phyloP scores from a whole-genome alignment of 2,888 invertebrate species.

The Iselma pallidipennis region DNA sequence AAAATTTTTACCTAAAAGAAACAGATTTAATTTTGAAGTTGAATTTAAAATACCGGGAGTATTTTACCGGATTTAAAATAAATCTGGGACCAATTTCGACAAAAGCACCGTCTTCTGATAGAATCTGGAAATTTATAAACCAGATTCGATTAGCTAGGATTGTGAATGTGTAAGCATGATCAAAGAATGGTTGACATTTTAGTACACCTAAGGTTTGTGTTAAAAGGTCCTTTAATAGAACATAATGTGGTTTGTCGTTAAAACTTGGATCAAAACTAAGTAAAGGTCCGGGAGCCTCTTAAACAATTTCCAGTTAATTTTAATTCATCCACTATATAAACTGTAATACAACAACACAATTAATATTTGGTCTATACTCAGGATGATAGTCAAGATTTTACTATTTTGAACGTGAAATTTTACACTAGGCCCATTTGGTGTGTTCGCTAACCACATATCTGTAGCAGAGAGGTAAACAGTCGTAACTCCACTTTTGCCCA shows the following conservation, averaged over 20 bases:
- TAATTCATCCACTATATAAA: slow-evolving; percentile 96
- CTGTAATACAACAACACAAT: slow-evolving; percentile 60
- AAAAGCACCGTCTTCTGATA: slow-evolving; percentile 93
- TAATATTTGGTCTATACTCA: slow-evolving; percentile 11
- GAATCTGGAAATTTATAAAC: slow-evolving; percentile 98
- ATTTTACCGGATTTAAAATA: slow-evolving; percentile 79
- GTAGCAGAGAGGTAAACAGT: too few species aligned
- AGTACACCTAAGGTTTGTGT: slow-evolving; percentile 92
- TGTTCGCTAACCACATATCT: slow-evolving; percentile 92
- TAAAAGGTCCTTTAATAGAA: slow-evolving; percentile 78
- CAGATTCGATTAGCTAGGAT: slow-evolving; percentile 92
- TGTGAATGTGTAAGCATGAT: slow-evolving; percentile 93
- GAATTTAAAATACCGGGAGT: slow-evolving; percentile 25
- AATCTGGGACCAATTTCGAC: slow-evolving; percentile 94
- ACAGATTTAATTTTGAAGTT: too few species aligned
- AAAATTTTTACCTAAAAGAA: slow-evolving; percentile 86
- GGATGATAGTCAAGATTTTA: slow-evolving; percentile 57
- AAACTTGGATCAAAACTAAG: slow-evolving; percentile 91
- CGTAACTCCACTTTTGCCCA: too few species aligned
- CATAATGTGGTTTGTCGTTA: slow-evolving; percentile 73
- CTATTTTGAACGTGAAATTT: slow-evolving; percentile 96
- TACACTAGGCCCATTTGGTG: slow-evolving; percentile 86
- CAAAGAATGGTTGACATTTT: slow-evolving; percentile 95
- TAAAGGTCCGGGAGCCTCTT: slow-evolving; percentile 88
- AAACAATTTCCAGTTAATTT: slow-evolving; percentile 98